A percentile compares a stretch with the other conserved stretches of the same genome.
These are phyloP conservation scores for Phaenicophaeus curvirostris DNA, from an alignment of 2,797 vertebrate genomes.

Conservation along the genomic window DNA sequence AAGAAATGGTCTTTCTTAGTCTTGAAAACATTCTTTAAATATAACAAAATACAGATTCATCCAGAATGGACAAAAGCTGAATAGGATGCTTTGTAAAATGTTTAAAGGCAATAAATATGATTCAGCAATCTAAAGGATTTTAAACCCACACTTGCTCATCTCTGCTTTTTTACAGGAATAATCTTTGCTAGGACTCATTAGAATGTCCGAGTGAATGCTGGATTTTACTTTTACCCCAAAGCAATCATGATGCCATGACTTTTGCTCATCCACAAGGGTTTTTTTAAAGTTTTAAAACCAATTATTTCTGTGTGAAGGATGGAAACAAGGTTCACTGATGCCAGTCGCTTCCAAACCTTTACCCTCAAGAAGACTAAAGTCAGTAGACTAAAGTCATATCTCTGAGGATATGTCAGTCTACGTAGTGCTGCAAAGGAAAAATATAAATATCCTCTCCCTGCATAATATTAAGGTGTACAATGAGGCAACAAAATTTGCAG, in stretches of 20 bases:
- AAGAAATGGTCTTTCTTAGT: background rate
- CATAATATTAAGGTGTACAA: background rate
- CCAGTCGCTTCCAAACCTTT: background rate
- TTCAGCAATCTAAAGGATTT: background rate
- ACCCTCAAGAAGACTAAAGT: background rate
- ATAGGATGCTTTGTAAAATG: background rate
- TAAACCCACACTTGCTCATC: background rate
- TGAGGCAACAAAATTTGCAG: background rate
- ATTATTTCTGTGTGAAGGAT: background rate
- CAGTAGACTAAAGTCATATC: fast-evolving
- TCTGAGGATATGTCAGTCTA: background rate
- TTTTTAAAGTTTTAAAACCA: background rate
- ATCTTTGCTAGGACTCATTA: background rate
- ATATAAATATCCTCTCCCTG: background rate
- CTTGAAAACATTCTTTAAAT: background rate
- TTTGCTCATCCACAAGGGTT: background rate
- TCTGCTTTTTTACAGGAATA: background rate
- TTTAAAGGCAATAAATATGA: background rate
- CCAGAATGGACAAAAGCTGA: background rate
- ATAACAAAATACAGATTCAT: background rate
- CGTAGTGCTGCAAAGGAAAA: background rate
- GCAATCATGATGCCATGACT: background rate
- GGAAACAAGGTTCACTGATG: background rate
- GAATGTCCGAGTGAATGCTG: background rate
- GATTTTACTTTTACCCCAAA: background rate